Conservation (phyloP, 1,140 invertebrate genomes). For the Caenorhabditis inopinata region DNA sequence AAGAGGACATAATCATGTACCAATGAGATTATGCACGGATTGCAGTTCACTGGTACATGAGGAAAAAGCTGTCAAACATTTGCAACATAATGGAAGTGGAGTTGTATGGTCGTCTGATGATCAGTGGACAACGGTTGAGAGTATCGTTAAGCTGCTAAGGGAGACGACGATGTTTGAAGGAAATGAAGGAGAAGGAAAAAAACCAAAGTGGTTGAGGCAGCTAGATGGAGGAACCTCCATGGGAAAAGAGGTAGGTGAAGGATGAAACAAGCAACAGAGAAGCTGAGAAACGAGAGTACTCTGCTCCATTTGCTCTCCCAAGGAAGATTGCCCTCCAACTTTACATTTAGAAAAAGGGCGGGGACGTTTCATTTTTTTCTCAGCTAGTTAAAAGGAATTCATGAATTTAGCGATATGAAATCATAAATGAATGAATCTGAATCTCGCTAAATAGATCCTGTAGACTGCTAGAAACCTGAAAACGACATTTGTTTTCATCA, state of each 20-base stretch:
- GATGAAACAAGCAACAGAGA: no score
- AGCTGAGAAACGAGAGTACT: no score
- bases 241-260: constrained; percentile 47
- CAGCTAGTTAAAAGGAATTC: no score
- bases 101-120: constrained; percentile 55
- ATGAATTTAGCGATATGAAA: no score
- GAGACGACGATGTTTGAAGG: constrained; percentile 67
- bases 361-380: no score
- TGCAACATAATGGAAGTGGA: constrained; percentile 51
- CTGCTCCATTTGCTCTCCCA: no score
- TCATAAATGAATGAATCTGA: no score
- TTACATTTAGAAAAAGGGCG: no score
- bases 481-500: no score
- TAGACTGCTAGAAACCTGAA: no score
- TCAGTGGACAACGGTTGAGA: constrained; percentile 84
- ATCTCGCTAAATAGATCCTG: no score
- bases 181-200: constrained; percentile 65
- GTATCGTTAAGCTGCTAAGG: constrained; percentile 80
- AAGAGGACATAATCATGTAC: constrained; percentile 89
- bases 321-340: no score
- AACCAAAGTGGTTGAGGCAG: constrained; percentile 64
- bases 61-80: constrained; percentile 43
- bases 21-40: constrained; percentile 82
- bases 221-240: constrained; percentile 67
- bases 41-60: constrained; percentile 55